Evolutionary conservation across 2,888 invertebrate genomes (phyloP), one percentile per base, ranked within the genome.

Genomic region (Hypolimnas misippus): DNA sequence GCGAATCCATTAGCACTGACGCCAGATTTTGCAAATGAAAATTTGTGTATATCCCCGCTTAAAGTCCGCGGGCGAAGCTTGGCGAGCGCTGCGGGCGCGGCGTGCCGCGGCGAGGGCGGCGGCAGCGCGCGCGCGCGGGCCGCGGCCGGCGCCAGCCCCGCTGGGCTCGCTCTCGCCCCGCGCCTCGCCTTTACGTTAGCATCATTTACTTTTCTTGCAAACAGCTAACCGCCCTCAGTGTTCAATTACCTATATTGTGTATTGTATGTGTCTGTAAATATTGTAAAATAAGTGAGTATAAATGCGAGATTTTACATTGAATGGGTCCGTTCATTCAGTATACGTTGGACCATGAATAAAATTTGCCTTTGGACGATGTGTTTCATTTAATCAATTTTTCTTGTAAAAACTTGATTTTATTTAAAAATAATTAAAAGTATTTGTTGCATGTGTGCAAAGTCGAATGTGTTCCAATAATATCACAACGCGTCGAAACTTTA

Each of bases 21-120:
- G 54, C 85, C 86, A 63, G 94, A 95, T 63, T 96, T 96, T 77
- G 92, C 95, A 65, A 93, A 94, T 62, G 95, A 94, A 74, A 97
- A 97, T 85, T 96, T 93, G 83, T 97, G 97, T 89, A 97, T 97
- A 78, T 97, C 97, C 16, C 97, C 97, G 62, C 89, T 97, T 73
- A 96, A 96, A 82, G 94, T 96, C 69, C 96, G 97, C 70, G 97
- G 97, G 0, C 94, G 95, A 69, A 94, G 95, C 46, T 94, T 97
- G 93, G 94, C 93, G 65, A 93, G 85, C 61, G 90, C 86, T 60
- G 78, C 83, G 21, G 83, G 83, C 2, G 84, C 84, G 17, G 86
- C 83, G 59, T 89, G 90, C 59, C 86, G 89, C 44, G 87, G 90
- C 5, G 91, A 87, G 70, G 81, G 83, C 42, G 88, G 85, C 1